Conservation (phyloP, 2,888 invertebrate species). For the Drosophila prolongata region DNA sequence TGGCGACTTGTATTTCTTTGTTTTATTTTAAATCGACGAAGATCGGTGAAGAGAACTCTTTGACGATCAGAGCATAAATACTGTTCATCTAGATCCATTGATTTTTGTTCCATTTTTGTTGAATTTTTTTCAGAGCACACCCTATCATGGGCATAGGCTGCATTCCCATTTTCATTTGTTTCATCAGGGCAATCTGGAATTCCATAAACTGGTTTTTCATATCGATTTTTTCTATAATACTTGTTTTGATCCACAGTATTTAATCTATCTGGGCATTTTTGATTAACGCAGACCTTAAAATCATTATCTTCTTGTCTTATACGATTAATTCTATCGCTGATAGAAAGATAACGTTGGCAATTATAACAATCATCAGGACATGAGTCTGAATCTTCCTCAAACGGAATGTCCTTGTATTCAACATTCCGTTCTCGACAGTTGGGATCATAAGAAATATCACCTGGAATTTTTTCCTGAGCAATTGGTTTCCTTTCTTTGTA, state of each 20-base stretch:
- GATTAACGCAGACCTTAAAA: background rate
- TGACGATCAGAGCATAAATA: background rate
- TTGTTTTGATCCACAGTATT: background rate
- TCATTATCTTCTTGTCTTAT: background rate
- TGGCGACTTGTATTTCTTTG: background rate
- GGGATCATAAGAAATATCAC: background rate
- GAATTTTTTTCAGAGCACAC: background rate
- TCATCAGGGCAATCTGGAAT: background rate
- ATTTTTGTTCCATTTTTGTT: background rate
- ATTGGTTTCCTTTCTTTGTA: background rate
- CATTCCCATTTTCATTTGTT: background rate
- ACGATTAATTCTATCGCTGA: background rate
- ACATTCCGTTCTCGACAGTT: background rate
- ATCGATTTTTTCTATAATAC: background rate
- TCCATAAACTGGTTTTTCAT: background rate
- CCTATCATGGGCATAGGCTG: background rate
- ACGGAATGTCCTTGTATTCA: background rate
- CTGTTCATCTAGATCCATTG: background rate
- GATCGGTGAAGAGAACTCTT: conserved; percentile 1
- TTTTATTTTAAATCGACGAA: background rate
- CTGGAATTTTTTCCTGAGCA: background rate
- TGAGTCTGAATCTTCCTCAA: too few relatives aligned
- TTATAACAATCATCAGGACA: background rate
- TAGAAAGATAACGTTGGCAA: background rate
- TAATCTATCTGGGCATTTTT: background rate